Evolutionary conservation across 2,797 vertebrate genomes (phyloP).

Genomic region (Heterohyrax brucei): DNA sequence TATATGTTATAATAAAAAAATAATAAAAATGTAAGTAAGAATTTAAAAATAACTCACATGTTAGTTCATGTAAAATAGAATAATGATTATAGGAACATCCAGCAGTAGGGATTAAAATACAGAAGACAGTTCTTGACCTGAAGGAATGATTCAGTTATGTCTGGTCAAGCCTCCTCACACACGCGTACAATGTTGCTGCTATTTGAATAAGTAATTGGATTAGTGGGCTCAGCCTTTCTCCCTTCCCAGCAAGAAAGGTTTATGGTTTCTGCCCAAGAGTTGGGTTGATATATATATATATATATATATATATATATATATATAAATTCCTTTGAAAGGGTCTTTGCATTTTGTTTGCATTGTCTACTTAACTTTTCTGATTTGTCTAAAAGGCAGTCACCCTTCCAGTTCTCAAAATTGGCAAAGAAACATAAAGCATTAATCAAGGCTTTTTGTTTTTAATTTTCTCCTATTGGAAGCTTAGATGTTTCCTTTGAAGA

Average conservation of each 20-base stretch:
- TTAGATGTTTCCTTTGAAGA: neutral
- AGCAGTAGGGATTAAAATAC: neutral
- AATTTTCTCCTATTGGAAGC: neutral
- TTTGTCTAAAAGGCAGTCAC: neutral
- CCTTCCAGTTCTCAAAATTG: neutral
- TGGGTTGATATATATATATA: neutral
- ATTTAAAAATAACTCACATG: neutral
- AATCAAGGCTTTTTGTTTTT: neutral
- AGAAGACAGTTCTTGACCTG: no score
- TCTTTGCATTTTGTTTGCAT: accelerated
- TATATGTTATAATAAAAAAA: neutral
- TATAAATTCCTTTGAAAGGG: neutral
- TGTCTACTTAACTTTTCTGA: neutral
- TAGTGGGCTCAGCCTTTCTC: neutral
- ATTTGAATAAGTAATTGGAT: accelerated
- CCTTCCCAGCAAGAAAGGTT: no score
- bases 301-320: no score
- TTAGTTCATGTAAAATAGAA: neutral
- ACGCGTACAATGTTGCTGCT: accelerated
- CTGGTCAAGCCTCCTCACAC: accelerated
- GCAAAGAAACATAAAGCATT: neutral
- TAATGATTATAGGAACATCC: neutral
- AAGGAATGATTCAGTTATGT: accelerated
- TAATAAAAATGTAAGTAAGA: neutral
- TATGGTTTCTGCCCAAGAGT: no score